phyloP scores from a whole-genome alignment of 2,797 vertebrate genomes.

The Phaenicophaeus curvirostris region DNA sequence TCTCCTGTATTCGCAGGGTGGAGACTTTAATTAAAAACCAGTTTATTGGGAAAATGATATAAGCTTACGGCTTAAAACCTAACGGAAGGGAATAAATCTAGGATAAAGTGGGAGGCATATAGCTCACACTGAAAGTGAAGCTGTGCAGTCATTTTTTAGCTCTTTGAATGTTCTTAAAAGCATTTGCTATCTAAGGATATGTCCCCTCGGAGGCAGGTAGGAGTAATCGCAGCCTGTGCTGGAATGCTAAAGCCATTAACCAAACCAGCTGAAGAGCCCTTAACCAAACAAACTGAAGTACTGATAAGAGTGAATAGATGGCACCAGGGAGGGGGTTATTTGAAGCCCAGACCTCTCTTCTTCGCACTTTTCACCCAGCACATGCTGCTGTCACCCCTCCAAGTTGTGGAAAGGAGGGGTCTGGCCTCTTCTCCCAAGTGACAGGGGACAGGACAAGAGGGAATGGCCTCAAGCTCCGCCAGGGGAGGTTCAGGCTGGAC shows the following conservation, averaged over 20 bases:
- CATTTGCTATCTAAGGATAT: neutral
- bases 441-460: no score
- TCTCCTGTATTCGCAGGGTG: neutral
- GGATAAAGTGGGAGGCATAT: neutral
- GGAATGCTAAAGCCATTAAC: neutral
- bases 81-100: neutral
- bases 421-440: no score
- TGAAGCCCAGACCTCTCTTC: neutral
- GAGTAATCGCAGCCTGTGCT: neutral
- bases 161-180: neutral
- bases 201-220: neutral
- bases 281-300: neutral
- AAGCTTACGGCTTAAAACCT: neutral
- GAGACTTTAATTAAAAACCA: neutral
- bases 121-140: neutral
- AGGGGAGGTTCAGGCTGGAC: no score
- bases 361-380: neutral
- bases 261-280: neutral
- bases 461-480: no score
- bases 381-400: neutral
- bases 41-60: neutral
- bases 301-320: neutral
- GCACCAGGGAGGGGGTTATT: neutral
- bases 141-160: neutral
- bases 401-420: no score